Conservation (phyloP, 2,797 vertebrate species). For the Microtus obscurus region DNA sequence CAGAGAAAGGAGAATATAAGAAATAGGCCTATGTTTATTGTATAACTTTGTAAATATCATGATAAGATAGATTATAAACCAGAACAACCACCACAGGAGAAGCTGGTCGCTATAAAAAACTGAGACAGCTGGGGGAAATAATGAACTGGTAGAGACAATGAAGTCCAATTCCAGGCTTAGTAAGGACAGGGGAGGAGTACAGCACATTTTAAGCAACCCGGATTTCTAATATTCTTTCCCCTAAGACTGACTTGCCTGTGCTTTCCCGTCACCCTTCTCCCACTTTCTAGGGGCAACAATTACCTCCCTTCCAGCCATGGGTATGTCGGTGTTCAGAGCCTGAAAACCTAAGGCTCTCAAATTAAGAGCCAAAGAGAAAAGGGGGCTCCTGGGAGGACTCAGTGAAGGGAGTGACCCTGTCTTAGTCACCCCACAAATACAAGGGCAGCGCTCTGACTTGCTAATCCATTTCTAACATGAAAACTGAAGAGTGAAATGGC, state of each 20-base stretch:
- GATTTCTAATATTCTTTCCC: not conserved
- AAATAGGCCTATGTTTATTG: not conserved
- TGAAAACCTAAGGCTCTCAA: not conserved
- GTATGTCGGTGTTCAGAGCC: not conserved
- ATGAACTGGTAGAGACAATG: not conserved
- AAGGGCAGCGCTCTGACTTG: not conserved
- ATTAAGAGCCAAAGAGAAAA: not conserved
- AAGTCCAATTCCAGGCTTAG: not conserved
- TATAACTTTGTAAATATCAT: not conserved
- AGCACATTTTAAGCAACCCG: not conserved
- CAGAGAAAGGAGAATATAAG: not conserved
- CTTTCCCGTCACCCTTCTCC: not conserved
- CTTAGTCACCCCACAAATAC: not conserved
- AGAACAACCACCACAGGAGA: constrained; percentile 12
- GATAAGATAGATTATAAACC: not conserved
- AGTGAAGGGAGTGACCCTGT: not conserved
- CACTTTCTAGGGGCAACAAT: not conserved
- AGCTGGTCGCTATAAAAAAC: not conserved
- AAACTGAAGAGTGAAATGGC: not conserved
- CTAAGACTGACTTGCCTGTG: not conserved
- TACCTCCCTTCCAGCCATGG: not conserved
- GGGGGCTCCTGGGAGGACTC: not conserved
- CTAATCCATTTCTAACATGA: not conserved
- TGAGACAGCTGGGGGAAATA: not conserved
- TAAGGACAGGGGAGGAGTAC: not conserved